These are phyloP conservation scores for Stomatorhinus ivindoensis DNA, from an alignment of 2,113 vertebrate species.

Conservation along the genomic window DNA sequence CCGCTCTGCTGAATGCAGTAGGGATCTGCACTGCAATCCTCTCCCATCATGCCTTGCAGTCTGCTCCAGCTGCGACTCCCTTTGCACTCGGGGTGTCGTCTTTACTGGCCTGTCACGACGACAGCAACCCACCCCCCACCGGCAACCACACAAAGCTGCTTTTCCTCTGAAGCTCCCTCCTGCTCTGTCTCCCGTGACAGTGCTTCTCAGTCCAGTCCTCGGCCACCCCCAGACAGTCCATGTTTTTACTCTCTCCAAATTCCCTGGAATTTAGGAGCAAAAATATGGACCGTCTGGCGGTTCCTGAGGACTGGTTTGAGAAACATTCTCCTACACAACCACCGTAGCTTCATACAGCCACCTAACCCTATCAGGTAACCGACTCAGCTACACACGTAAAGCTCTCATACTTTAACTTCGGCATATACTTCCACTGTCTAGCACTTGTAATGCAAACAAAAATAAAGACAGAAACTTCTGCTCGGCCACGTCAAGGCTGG, in stretches of 20 bases:
- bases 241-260: background rate
- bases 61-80: background rate
- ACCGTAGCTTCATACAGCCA: background rate
- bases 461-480: background rate
- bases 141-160: background rate
- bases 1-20: background rate
- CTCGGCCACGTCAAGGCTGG: background rate
- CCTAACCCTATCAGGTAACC: background rate
- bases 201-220: too few relatives aligned
- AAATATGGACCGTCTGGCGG: too few relatives aligned
- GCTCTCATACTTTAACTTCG: background rate
- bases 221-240: background rate
- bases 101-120: background rate
- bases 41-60: background rate
- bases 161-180: background rate
- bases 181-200: background rate
- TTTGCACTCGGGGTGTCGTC: background rate
- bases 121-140: background rate
- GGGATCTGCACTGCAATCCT: background rate
- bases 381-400: background rate
- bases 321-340: background rate
- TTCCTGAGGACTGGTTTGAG: background rate
- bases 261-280: background rate
- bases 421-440: background rate
- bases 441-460: background rate